A percentile compares a stretch with the other conserved stretches of the same genome.
Conservation (phyloP, 2,888 invertebrate genomes). For the Sthenelais limicola region DNA sequence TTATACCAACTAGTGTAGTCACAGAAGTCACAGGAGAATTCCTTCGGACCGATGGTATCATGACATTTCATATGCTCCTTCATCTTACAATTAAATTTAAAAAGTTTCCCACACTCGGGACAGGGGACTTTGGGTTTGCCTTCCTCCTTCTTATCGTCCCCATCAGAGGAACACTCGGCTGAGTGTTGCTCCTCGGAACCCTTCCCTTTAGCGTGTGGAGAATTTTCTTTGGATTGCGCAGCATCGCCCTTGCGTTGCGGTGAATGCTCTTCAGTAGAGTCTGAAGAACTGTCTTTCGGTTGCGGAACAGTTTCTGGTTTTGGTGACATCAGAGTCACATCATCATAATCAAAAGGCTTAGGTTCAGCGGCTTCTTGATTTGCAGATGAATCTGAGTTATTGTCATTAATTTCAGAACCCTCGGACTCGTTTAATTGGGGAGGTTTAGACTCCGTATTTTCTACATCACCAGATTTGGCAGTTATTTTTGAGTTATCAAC, state of each 20-base stretch:
- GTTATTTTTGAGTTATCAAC: too few species aligned
- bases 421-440: conserved; percentile 62
- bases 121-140: conserved; percentile 56
- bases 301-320: conserved; percentile 53
- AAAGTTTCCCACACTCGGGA: conserved; percentile 63
- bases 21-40: conserved; percentile 32
- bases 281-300: too few species aligned
- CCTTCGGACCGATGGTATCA: conserved; percentile 55
- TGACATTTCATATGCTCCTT: conserved; percentile 63
- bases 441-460: neutral
- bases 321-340: conserved; percentile 57
- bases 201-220: too few species aligned
- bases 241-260: too few species aligned
- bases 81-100: conserved; percentile 65
- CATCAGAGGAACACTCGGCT: conserved; percentile 57
- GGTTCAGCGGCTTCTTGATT: conserved; percentile 1
- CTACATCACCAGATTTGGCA: too few species aligned
- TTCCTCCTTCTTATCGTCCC: conserved; percentile 53
- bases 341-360: conserved; percentile 29
- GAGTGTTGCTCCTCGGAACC: neutral
- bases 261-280: too few species aligned
- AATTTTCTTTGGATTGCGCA: too few species aligned
- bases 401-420: conserved; percentile 61
- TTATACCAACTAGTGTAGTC: conserved; percentile 20
- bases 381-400: conserved; percentile 9